phyloP scores from a whole-genome alignment of 2,797 vertebrate species.

The Chiloscyllium punctatum region DNA sequence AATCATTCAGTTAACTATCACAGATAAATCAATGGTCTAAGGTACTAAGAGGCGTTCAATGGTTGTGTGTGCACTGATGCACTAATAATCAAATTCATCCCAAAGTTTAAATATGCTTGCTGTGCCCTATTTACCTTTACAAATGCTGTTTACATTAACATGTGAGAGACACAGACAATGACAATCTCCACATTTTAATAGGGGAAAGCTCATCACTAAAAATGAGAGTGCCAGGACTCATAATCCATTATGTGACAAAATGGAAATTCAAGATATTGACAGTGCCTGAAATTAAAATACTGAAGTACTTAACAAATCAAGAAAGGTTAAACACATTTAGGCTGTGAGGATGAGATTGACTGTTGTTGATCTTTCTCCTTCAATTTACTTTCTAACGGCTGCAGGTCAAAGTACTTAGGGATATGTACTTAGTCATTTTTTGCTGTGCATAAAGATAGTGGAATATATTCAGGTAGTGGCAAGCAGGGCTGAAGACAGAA shows the following conservation, averaged over 20 bases:
- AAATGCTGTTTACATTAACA: neutral
- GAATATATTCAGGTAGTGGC: neutral
- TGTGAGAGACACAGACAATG: neutral
- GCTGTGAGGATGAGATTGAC: neutral
- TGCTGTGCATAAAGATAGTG: neutral
- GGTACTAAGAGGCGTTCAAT: neutral
- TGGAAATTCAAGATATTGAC: conserved; percentile 1
- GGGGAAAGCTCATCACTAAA: neutral
- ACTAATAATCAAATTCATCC: conserved; percentile 23
- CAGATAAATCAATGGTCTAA: conserved; percentile 16
- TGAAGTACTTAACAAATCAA: neutral
- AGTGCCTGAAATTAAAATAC: conserved; percentile 15
- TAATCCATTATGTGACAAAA: conserved; percentile 16
- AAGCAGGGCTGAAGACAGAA: no score
- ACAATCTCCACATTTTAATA: neutral
- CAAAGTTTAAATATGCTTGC: neutral
- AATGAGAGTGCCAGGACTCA: neutral
- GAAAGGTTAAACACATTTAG: conserved; percentile 21
- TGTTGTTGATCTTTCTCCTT: neutral
- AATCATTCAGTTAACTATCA: neutral
- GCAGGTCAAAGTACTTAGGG: neutral
- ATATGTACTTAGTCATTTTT: neutral
- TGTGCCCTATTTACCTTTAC: neutral
- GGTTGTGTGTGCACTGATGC: neutral
- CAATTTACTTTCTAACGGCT: neutral